phyloP scores from a whole-genome alignment of 2,888 invertebrate genomes.

The Clunio marinus region DNA sequence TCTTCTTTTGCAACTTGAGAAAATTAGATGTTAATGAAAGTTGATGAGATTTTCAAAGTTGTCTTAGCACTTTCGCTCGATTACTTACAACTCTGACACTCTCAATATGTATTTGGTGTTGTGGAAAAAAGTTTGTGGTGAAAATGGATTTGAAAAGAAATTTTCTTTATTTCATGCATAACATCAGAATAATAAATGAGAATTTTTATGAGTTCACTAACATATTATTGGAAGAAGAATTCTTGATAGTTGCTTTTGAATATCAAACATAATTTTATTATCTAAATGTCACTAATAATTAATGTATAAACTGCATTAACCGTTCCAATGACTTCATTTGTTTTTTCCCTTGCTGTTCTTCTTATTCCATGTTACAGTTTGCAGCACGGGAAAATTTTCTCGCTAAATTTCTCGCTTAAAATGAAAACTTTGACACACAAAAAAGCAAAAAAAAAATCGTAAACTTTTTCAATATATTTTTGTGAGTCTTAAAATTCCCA shows the following conservation, averaged over 20 bases:
- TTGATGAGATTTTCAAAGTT: not conserved
- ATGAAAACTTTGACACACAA: not conserved
- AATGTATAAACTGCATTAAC: too few species aligned
- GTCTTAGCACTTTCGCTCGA: not conserved
- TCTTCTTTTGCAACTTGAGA: not conserved
- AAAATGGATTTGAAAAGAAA: too few species aligned
- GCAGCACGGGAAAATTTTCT: not conserved
- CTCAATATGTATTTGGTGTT: not conserved
- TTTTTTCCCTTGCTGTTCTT: not conserved
- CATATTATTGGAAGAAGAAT: too few species aligned
- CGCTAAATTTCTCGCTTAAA: not conserved
- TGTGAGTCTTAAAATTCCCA: too few species aligned
- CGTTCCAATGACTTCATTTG: not conserved
- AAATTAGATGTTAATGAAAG: conserved; percentile 28
- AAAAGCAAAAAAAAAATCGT: not conserved
- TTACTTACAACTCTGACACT: not conserved
- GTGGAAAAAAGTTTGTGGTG: too few species aligned
- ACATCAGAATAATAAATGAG: too few species aligned
- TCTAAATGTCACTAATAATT: too few species aligned
- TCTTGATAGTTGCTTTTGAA: too few species aligned
- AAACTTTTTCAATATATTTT: conserved; percentile 17
- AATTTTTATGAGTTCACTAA: too few species aligned
- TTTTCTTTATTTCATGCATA: too few species aligned
- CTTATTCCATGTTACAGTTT: not conserved
- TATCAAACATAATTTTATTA: too few species aligned